Percentiles rank a stretch among this genome's conserved stretches.
phyloP scores from a whole-genome alignment of 2,888 invertebrate genomes.

The Molanna angustata region DNA sequence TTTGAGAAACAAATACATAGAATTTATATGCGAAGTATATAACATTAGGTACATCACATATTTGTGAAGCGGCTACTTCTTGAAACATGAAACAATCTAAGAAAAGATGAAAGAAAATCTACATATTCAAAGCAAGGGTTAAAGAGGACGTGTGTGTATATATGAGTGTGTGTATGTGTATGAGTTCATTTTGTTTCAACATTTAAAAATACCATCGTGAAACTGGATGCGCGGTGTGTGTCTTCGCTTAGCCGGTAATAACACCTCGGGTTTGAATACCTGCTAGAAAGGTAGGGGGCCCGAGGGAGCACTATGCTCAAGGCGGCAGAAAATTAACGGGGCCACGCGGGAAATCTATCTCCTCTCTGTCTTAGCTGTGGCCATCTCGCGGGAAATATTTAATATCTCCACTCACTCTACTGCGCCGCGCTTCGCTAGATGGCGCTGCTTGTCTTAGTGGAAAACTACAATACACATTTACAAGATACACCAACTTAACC shows the following conservation, averaged over 20 bases:
- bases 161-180: neutral
- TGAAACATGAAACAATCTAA: too few species aligned
- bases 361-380: constrained; percentile 44
- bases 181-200: constrained; percentile 4
- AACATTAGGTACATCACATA: too few species aligned
- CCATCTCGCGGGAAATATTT: constrained; percentile 50
- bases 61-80: too few species aligned
- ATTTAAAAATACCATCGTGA: constrained; percentile 18
- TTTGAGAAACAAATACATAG: too few species aligned
- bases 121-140: too few species aligned
- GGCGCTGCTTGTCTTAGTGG: constrained; percentile 19
- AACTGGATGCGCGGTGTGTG: constrained; percentile 21
- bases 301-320: constrained; percentile 69
- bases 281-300: constrained; percentile 57
- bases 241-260: constrained; percentile 46
- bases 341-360: constrained; percentile 64
- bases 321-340: constrained; percentile 76
- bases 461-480: too few species aligned
- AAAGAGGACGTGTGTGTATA: too few species aligned
- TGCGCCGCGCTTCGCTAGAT: constrained; percentile 21
- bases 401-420: constrained; percentile 41
- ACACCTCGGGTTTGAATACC: constrained; percentile 55
- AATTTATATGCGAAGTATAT: too few species aligned
- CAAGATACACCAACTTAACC: too few species aligned
- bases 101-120: too few species aligned